These are phyloP conservation scores for Apodemia mormo DNA, from an alignment of 2,888 invertebrate species.

Conservation along the genomic window DNA sequence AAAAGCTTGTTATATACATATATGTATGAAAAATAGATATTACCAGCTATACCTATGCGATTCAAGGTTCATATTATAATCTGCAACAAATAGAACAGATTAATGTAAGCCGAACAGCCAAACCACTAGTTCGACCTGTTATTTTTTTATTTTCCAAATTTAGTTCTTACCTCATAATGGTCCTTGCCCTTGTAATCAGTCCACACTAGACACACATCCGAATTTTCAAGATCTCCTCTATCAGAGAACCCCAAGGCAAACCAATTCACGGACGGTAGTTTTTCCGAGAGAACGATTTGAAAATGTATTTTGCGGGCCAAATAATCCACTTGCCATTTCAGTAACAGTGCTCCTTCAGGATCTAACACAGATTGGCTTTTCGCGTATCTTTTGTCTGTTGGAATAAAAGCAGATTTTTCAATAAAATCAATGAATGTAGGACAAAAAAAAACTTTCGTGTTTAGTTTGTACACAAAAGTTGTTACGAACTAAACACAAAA, in stretches of 20 bases:
- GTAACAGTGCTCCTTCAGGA: conserved; percentile 60
- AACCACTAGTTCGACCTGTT: too few species aligned
- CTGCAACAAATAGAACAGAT: too few species aligned
- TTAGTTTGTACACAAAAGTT: too few species aligned
- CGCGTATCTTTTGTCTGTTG: conserved; percentile 50
- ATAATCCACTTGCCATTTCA: conserved; percentile 71
- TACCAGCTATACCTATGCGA: too few species aligned
- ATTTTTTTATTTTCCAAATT: too few species aligned
- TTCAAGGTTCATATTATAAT: too few species aligned
- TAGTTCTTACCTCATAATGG: conserved; percentile 64
- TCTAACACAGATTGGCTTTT: conserved; percentile 70
- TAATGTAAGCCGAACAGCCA: too few species aligned
- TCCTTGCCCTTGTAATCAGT: conserved; percentile 84
- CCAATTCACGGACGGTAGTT: conserved; percentile 83
- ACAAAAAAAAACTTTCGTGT: too few species aligned
- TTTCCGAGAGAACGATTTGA: conserved; percentile 73
- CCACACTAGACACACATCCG: conserved; percentile 93
- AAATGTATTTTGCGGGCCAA: conserved; percentile 62
- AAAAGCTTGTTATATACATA: too few species aligned
- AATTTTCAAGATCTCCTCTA: conserved; percentile 86
- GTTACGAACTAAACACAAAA: too few species aligned
- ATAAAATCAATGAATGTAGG: too few species aligned
- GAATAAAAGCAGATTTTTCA: not conserved
- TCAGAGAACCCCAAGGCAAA: conserved; percentile 94
- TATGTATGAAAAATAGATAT: too few species aligned